Evolutionary conservation across 2,888 invertebrate species (phyloP), one percentile per base, ranked within the genome.

Genomic region (Linhomoeus sp.): DNA sequence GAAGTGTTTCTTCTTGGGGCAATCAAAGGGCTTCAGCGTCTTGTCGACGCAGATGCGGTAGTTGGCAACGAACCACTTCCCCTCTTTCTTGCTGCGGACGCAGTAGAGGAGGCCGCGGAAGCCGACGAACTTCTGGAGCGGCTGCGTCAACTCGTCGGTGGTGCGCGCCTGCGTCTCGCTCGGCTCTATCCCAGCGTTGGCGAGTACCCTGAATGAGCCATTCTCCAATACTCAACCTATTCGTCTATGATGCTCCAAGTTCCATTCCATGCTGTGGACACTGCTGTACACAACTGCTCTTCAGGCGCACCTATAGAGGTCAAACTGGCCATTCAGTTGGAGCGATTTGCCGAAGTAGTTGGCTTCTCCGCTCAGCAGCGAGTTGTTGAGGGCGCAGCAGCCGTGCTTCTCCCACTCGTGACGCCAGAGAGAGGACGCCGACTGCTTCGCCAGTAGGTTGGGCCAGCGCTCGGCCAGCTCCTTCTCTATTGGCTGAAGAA

Each of bases 321-420:
- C 5, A 49, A 50, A 7, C 56, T 51, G 43, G 65, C 65, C 43
- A 69, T 72, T 1, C 78, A 80, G 41, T 70, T 57, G 45, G 2
- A 81, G 59, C 0, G 78, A 80, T 52, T 74, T 70, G 0, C 66
- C 62, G 58, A 82, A 82, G 62, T 80, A 82, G 57, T 78, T 78
- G 0, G 70, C 56, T 57, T 81, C 78, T 20, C 72, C 72, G 53
- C 74, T 69, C 0, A 81, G 60, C 3, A 65, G 55, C 1, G 74
- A 68, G 2, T 80, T 52, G 3, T 65, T 53, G 1, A 74, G 71
- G 1, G 81, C 79, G 60, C 83, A 83, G 0, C 81, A 81, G 2
- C 83, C 83, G 62, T 83, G 83, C 58, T 83, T 83, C 1, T 69
- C 63, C 82, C 82, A 83, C 64, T 83, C 83, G 58, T 83, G 81